A percentile compares a stretch with the other conserved stretches of the same genome.
Evolutionary conservation across 1,140 invertebrate genomes (phyloP).

Genomic region (Heliconius hewitsoni): DNA sequence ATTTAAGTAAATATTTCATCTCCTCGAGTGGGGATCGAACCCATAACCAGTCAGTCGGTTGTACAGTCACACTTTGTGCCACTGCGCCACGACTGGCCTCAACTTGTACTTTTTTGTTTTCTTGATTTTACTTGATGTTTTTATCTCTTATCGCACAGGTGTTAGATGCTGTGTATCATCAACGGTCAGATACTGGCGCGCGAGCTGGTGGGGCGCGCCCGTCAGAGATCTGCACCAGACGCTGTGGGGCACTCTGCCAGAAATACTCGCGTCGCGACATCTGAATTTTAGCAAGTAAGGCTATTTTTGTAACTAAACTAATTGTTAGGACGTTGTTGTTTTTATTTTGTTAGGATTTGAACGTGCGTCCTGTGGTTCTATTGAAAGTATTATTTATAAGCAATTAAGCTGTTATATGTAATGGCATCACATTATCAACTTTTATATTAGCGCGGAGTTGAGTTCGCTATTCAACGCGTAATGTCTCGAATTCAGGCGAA

Average conservation of each 20-base stretch:
- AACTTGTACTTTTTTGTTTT: background rate
- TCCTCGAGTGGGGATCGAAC: too few relatives aligned
- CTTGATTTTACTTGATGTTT: background rate
- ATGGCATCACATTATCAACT: too few relatives aligned
- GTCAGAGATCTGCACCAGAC: constrained; percentile 88
- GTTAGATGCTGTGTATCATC: constrained; percentile 87
- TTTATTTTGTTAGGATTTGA: background rate
- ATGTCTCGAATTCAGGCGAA: background rate
- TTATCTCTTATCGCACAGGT: constrained; percentile 77
- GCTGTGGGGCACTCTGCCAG: constrained; percentile 86
- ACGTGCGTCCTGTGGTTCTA: too few relatives aligned
- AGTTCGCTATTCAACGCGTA: background rate
- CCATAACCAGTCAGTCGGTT: too few relatives aligned
- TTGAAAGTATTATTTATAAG: too few relatives aligned
- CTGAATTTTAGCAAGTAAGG: constrained; percentile 74
- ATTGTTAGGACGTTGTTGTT: background rate
- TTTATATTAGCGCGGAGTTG: too few relatives aligned
- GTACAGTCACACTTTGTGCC: too few relatives aligned
- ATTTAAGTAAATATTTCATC: too few relatives aligned
- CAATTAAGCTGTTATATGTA: too few relatives aligned
- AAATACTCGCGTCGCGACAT: constrained; percentile 80
- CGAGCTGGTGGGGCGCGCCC: constrained; percentile 89
- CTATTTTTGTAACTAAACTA: background rate
- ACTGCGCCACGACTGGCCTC: too few relatives aligned
- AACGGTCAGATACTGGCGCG: constrained; percentile 87